Evolutionary conservation across 2,113 vertebrate species (phyloP), one percentile per base, ranked within the genome.

Genomic region (Pygoscelis adeliae): DNA sequence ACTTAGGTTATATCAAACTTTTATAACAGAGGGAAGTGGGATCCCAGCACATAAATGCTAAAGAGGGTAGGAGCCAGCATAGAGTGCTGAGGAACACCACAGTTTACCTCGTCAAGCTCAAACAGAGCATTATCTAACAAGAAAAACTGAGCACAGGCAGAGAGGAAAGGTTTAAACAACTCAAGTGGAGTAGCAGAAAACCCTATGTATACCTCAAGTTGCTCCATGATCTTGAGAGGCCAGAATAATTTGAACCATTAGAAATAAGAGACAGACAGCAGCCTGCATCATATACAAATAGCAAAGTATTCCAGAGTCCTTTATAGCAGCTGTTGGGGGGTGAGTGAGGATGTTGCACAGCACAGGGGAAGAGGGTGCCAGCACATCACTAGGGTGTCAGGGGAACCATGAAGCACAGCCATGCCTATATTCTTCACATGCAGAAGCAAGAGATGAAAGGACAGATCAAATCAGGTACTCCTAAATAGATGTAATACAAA

Each of bases 1-100:
- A 90, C 83, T 94, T 79, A 88, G 44, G 62, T 90, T 89, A 58
- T 83, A 97, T 87, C 90, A 95, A 97, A 83, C 49, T 89, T 97
- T 97, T 55, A 86, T 91, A 83, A 72, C 55, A 78, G 23, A 72
- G 59, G 52, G 44, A 94, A 84, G 69, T 6, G 1, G 29, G 23
- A 90, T 91, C 38, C 62, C 88, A 91, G 71, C 44, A 87, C 76
- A 93, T 83, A 94, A 96, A 95, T 76, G 58, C 71, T 87, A 86
- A 96, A 85, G 66, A 76, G 69, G 34, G 34, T 76, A 92, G 76
- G 25, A 92, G 47, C 23, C 69, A 80, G 55, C 13, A 3, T 12
- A 49, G 38, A 84, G 62, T 26, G 38, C 82, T 87, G 74, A 74
- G 73, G 66, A 93, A 38, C 85, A 87, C 42, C 50, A 93, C 38